Evolutionary conservation across 2,113 vertebrate species (phyloP), one percentile per base, ranked within the genome.

Genomic region (Eulemur rufifrons): DNA sequence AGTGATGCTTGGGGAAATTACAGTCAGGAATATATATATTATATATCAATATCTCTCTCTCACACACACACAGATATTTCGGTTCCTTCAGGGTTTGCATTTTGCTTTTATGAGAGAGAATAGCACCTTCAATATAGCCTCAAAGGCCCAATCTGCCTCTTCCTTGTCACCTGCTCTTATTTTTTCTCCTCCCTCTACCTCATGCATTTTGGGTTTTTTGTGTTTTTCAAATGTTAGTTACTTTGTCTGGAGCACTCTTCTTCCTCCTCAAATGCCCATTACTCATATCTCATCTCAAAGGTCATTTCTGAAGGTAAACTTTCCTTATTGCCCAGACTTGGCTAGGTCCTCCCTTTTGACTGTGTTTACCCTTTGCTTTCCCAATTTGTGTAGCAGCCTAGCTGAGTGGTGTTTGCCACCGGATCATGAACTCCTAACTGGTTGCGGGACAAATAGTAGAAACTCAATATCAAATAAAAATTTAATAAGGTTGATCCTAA

Each of bases 361-460:
- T 12, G 1, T 27, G 27, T 18, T 12, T 25, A 29, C 1, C 2
- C 5, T 32, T 5, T 32, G 4, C 3, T 73, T 66, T 84, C 5
- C 12, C 9, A 32, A 12, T 37, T 27, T 84, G 2, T 42, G 11
- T 7, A 54, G 5, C 6, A 61, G 1, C 6, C 27, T 45, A 20
- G 0, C 54, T 25, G 7, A 6, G 3, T 74, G 1, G 8, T 25
- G 10, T 4, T 29, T 76, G 25, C 3, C 4, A 76, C 9, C 29
- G 1, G 6, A 81, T 63, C 7, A 10, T n/a, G 32, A 86, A 1
- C 4, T 37, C 12, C 0, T 1, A 34, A 14, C 4, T 63, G 3
- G 39, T 1, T 39, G 18, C 1, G 64, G 71, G 14, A 17, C 12
- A 63, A 50, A n/a, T 1, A 14, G 17, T 32, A 47, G 6, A 73